These are phyloP conservation scores for Anas georgica DNA, from an alignment of 2,797 vertebrate species.

Conservation along the genomic window DNA sequence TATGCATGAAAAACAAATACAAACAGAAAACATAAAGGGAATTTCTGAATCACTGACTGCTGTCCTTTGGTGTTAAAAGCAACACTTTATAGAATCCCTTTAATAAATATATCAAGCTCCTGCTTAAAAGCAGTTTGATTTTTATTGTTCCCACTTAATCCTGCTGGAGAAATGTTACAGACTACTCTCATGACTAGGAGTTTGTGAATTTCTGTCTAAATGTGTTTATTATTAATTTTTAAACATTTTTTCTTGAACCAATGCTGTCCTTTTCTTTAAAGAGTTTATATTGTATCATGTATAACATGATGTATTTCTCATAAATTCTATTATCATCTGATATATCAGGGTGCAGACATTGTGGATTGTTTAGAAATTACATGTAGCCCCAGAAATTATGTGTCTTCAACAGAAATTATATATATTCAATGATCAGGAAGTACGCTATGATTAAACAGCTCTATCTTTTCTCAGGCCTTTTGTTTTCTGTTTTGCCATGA, in stretches of 20 bases:
- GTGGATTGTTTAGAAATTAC: not conserved
- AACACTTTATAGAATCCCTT: not conserved
- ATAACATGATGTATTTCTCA: not conserved
- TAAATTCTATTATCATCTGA: not conserved
- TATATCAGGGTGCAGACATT: not conserved
- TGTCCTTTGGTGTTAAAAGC: not conserved
- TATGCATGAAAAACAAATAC: not conserved
- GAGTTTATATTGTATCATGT: not conserved
- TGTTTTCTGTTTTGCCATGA: not conserved
- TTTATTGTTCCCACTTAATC: not conserved
- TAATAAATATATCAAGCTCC: not conserved
- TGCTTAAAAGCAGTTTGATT: not conserved
- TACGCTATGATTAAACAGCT: not conserved
- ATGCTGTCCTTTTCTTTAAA: not conserved
- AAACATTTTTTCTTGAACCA: not conserved
- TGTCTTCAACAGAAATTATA: not conserved
- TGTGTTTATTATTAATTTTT: not conserved
- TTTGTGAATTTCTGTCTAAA: not conserved
- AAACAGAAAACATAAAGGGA: not conserved
- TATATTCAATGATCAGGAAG: not conserved
- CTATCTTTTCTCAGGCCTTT: not conserved
- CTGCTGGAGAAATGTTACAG: not conserved
- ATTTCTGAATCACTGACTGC: not conserved
- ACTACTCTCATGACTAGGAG: not conserved
- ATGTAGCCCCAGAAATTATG: not conserved